Conservation (phyloP, 2,888 invertebrate genomes). For the Lithophane semibrunnea region DNA sequence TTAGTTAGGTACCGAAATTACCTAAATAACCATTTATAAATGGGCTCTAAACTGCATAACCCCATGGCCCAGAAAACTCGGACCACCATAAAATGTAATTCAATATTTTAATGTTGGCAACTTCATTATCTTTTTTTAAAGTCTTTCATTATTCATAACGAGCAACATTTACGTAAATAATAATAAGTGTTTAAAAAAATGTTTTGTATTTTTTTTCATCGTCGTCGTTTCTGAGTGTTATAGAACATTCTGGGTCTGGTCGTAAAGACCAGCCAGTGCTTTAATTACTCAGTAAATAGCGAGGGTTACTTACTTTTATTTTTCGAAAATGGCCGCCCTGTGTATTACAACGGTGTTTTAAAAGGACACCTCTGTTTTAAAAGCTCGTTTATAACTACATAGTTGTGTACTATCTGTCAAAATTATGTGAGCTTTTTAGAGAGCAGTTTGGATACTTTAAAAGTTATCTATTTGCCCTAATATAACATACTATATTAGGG, state of each 20-base stretch:
- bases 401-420: conserved; percentile 31
- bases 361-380: conserved; percentile 39
- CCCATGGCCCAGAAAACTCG: conserved; percentile 17
- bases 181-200: conserved; percentile 66
- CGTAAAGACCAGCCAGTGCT: conserved; percentile 74
- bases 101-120: conserved; percentile 42
- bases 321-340: conserved; percentile 60
- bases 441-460: neutral
- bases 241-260: conserved; percentile 68
- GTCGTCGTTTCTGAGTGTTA: conserved; percentile 63
- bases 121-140: conserved; percentile 53
- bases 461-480: neutral
- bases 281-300: conserved; percentile 78
- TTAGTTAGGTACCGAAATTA: neutral
- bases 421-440: conserved; percentile 4
- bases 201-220: conserved; percentile 60
- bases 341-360: conserved; percentile 24
- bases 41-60: conserved; percentile 17
- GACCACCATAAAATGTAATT: conserved; percentile 39
- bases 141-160: conserved; percentile 70
- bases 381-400: conserved; percentile 33
- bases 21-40: neutral
- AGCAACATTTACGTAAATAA: conserved; percentile 72
- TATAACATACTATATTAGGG: neutral
- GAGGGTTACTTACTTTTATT: conserved; percentile 66